Conservation (phyloP, 2,888 invertebrate species). For the Schizaphis graminum region DNA sequence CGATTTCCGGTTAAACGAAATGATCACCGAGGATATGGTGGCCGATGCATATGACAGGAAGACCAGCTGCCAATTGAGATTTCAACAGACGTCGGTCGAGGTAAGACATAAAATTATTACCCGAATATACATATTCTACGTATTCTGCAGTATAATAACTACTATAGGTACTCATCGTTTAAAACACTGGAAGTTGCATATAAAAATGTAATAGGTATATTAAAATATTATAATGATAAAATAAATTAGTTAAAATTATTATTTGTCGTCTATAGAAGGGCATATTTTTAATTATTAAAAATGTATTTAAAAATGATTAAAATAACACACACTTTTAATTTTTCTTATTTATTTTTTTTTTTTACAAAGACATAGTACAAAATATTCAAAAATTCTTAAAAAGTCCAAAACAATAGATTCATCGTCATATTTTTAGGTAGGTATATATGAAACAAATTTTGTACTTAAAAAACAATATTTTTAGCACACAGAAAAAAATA, state of each 20-base stretch:
- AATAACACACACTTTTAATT: background rate
- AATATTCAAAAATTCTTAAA: background rate
- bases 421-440: background rate
- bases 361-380: background rate
- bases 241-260: background rate
- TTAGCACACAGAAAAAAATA: background rate
- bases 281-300: background rate
- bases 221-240: background rate
- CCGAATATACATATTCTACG: background rate
- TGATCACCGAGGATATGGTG: constrained; percentile 72
- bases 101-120: constrained; percentile 70
- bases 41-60: constrained; percentile 75
- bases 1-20: constrained; percentile 72
- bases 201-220: background rate
- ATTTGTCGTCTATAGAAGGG: background rate
- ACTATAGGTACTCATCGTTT: background rate
- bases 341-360: background rate
- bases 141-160: background rate
- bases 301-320: background rate
- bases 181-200: background rate
- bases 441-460: background rate
- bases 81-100: constrained; percentile 93
- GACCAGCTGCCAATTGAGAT: constrained; percentile 80
- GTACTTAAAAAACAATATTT: background rate
- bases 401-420: background rate